Evolutionary conservation across 2,113 vertebrate genomes (phyloP).

Genomic region (Heliornis fulica): DNA sequence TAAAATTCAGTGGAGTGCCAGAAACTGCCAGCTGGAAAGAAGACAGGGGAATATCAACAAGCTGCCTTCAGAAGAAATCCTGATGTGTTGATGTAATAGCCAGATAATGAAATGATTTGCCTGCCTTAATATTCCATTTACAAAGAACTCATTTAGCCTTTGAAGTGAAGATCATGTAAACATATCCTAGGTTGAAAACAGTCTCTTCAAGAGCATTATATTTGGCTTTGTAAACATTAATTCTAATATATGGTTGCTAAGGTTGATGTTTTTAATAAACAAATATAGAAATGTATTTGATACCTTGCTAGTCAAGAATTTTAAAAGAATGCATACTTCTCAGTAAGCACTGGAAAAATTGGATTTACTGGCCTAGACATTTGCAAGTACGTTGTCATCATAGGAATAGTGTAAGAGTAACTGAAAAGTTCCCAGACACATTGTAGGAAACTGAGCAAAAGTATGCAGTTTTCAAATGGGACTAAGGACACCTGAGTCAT

Average conservation of each 20-base stretch:
- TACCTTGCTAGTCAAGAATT: background rate
- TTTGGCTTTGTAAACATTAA: constrained; percentile 58
- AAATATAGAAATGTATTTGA: background rate
- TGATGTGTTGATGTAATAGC: constrained; percentile 74
- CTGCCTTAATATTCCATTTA: constrained; percentile 57
- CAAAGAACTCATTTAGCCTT: constrained; percentile 73
- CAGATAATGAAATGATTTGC: constrained; percentile 70
- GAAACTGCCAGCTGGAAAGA: constrained; percentile 62
- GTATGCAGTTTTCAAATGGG: background rate
- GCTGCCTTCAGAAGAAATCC: constrained; percentile 73
- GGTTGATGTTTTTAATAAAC: background rate
- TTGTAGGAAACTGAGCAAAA: background rate
- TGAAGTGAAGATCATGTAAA: constrained; percentile 79
- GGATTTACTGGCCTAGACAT: constrained; percentile 47
- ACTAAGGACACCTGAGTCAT: background rate
- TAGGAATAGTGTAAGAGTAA: constrained; percentile 5
- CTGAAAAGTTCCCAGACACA: background rate
- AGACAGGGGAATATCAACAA: constrained; percentile 63
- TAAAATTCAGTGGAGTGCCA: constrained; percentile 51
- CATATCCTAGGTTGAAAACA: constrained; percentile 61
- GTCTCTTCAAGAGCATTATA: constrained; percentile 35
- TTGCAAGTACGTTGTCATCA: constrained; percentile 10
- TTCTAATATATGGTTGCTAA: background rate
- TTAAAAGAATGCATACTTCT: background rate
- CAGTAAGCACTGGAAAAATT: background rate